phyloP scores from a whole-genome alignment of 2,797 vertebrate species.

The Agapornis canus region DNA sequence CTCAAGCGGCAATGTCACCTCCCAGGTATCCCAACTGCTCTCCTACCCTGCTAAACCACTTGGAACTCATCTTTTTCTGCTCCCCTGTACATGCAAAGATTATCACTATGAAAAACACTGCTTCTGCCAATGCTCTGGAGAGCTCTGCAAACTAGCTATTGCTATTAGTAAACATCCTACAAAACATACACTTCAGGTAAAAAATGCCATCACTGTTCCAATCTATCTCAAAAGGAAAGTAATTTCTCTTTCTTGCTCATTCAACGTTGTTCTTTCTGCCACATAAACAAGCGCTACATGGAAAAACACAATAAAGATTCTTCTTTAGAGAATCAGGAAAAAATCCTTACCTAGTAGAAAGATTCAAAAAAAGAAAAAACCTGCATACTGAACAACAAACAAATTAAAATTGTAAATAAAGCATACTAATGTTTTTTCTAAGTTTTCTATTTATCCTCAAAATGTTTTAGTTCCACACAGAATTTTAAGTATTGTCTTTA shows the following conservation, averaged over 20 bases:
- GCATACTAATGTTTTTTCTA: background rate
- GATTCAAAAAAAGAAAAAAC: background rate
- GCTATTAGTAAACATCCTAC: slow-evolving; percentile 11
- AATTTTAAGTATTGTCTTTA: background rate
- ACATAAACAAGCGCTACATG: slow-evolving; percentile 13
- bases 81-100: background rate
- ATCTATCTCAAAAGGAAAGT: background rate
- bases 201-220: background rate
- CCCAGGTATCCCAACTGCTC: background rate
- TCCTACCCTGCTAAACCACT: background rate
- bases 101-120: background rate
- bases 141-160: background rate
- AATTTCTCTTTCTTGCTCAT: background rate
- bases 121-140: background rate
- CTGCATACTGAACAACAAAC: background rate
- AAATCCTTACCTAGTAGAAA: background rate
- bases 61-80: background rate
- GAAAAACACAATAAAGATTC: background rate
- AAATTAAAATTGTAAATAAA: background rate
- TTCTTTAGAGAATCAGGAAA: background rate
- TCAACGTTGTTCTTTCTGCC: background rate
- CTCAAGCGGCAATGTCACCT: background rate
- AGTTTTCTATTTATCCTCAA: background rate
- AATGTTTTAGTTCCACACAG: background rate
- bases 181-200: background rate